A percentile compares a stretch with the other conserved stretches of the same genome.
Conservation (phyloP, 2,797 vertebrate genomes). For the Anguilla megastoma region DNA sequence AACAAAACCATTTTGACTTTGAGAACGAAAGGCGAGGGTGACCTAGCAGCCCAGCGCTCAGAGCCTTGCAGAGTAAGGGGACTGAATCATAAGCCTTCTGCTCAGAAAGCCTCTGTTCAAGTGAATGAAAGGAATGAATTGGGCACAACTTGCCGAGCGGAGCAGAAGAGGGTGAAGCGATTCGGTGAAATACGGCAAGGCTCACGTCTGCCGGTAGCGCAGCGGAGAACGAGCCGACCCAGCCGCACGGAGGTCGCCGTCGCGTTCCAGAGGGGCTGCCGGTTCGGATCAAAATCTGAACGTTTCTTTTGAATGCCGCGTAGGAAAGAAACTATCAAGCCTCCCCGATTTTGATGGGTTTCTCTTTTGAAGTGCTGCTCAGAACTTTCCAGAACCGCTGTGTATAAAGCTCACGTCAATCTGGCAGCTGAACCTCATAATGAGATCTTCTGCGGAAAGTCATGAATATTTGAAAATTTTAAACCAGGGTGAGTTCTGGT, state of each 20-base stretch:
- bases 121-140: background rate
- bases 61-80: background rate
- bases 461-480: background rate
- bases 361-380: background rate
- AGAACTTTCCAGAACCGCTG: background rate
- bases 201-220: background rate
- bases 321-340: background rate
- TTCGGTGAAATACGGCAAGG: background rate
- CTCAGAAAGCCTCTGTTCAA: background rate
- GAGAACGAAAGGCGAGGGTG: background rate
- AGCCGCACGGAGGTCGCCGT: background rate
- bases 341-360: background rate
- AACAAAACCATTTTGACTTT: background rate
- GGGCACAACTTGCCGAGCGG: background rate
- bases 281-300: background rate
- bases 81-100: too few relatives aligned
- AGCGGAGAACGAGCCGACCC: background rate
- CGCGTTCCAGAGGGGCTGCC: background rate
- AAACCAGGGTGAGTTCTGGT: background rate
- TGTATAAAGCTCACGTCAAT: background rate
- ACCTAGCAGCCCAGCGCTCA: background rate
- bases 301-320: background rate
- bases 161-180: background rate
- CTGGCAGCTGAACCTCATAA: background rate
- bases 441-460: background rate